Base-by-base conservation (phyloP, 2,113 vertebrate genomes). In the Ochotona curzoniae region DNA sequence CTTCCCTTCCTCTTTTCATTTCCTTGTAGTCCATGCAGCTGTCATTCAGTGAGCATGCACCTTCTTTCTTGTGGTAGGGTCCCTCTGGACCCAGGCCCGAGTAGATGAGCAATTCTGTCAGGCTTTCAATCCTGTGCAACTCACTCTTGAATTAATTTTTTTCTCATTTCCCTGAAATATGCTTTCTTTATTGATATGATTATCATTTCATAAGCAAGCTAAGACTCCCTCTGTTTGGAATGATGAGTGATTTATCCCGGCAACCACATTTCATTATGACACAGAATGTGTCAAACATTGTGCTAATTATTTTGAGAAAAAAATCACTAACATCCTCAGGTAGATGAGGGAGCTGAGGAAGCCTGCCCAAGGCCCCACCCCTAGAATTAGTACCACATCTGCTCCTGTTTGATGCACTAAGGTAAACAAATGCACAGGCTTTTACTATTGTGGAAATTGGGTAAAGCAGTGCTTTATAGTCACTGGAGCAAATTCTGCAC, bases 381-480 rank as follows among this genome's bases (percentile, higher is more conserved):
- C 38, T 20, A 25, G 69, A 38, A 38, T 57, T 57, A 57, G 54
- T 57, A 57, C 54, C 54, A 57, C 17, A 17, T 66, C 2, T 4
- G 35, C 23, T 78, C 25, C 20, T 1, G 20, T 47, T 17, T 26
- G 25, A n/a, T 1, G 7, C 8, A 11, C 1, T 2, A 12, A 44
- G 54, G n/a, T 25, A 51, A 54, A 60, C 47, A 51, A 74, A 38
- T 14, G 28, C 14, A n/a, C 9, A 47, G 2, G 15, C 69, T 20
- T 28, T 28, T 23, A 26, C 12, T 8, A 26, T 81, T 75, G 74
- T 47, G 17, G 2, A 7, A 78, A 51, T 18, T 83, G 21, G 5
- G 5, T 79, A 21, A 79, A 47, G 57, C 74, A 32, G 54, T 79
- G 12, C 38, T 54, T 51, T 63, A 70, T 2, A 67, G 11, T 38